phyloP scores from a whole-genome alignment of 2,797 vertebrate genomes.

The Dicrostonyx torquatus region DNA sequence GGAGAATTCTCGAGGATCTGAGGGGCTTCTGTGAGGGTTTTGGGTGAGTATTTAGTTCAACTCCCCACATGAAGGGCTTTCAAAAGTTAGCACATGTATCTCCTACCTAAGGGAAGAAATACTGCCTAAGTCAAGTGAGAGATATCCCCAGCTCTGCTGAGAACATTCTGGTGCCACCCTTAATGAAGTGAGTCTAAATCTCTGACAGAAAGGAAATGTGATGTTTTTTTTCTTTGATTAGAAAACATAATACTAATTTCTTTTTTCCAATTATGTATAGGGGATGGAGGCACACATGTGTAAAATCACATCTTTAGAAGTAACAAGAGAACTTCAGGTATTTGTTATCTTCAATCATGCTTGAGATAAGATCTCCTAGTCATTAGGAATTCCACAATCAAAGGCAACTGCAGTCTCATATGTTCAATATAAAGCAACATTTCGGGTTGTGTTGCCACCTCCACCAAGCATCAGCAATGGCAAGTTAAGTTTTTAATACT shows the following conservation, averaged over 20 bases:
- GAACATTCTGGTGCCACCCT: not conserved
- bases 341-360: not conserved
- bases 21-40: not conserved
- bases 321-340: not conserved
- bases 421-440: conserved; percentile 90
- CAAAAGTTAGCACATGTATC: not conserved
- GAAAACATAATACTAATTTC: not conserved
- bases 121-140: conserved; percentile 42
- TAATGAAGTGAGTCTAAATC: conserved; percentile 23
- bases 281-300: not conserved
- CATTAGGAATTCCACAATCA: conserved; percentile 93
- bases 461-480: conserved; percentile 90
- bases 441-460: conserved; percentile 90
- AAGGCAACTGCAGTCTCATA: conserved; percentile 91
- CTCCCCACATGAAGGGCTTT: not conserved
- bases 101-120: conserved; percentile 32
- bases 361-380: not conserved
- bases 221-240: conserved; percentile 46
- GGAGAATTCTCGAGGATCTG: not conserved
- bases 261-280: not conserved
- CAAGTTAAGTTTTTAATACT: conserved; percentile 94
- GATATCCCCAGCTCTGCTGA: not conserved
- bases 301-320: not conserved
- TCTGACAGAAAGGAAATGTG: not conserved
- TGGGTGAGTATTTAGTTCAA: not conserved